Base-by-base conservation (phyloP, 2,113 vertebrate genomes). In the Nestor notabilis region DNA sequence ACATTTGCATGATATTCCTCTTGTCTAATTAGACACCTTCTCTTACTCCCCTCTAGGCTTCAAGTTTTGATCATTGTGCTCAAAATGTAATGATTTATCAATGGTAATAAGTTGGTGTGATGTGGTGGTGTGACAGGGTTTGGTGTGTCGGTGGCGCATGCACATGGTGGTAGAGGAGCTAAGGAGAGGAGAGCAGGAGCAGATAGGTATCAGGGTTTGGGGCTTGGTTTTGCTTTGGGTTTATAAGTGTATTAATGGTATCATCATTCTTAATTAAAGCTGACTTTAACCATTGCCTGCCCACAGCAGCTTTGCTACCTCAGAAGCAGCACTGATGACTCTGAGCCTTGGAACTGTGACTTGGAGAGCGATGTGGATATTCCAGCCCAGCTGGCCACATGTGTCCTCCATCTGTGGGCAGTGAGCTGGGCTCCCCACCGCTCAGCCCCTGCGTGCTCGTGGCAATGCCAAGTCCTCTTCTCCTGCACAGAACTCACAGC, bases 381-480 rank as follows among this genome's bases (percentile, higher is more conserved):
- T 61, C 87, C 84, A 50, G 82, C 71, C 41, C 4, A 79, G 49
- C 82, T 3, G 29, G 64, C 64, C 44, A 10, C 1, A 0, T 7
- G 61, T 55, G 35, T 9, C 17, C 24, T 4, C 2, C 25, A 63
- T 24, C 4, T 1, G 41, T 81, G 17, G 14, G 7, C 1, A 0
- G 33, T 11, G 35, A 13, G 27, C 29, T 4, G 33, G n/a, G 33
- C 76, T 71, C 50, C 27, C 1, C 28, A 3, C 21, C 0, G 0
- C 15, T 19, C 39, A 4, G 55, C 21, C 47, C 31, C 56, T 1
- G 3, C 20, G 39, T 1, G 7, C 69, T 33, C 1, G 0, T 17
- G n/a, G 61, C 49, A 64, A 27, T 2, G 31, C 17, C 18, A 66
- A 10, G 2, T 68, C 41, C 72, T 55, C 16, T 66, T 25, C 58